phyloP scores from a whole-genome alignment of 2,113 vertebrate species.

The Nothoprocta pentlandii region DNA sequence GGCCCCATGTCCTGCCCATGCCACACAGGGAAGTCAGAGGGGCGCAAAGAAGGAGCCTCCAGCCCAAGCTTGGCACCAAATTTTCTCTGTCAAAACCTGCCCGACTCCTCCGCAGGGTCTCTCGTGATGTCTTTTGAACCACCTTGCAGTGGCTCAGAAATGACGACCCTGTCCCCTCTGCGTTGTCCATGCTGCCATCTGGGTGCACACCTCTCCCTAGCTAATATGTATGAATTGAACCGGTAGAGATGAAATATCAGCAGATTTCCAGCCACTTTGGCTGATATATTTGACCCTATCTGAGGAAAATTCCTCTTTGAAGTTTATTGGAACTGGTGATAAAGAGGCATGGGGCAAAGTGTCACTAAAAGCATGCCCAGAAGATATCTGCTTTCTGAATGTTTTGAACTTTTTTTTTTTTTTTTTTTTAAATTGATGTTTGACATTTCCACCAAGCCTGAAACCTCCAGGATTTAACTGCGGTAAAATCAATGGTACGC shows the following conservation, averaged over 20 bases:
- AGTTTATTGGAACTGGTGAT: not conserved
- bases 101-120: not conserved
- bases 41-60: not conserved
- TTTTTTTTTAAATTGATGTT: constrained; percentile 8
- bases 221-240: not conserved
- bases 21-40: not conserved
- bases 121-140: not conserved
- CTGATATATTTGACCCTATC: not conserved
- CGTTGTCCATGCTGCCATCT: not conserved
- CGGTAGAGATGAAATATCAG: not conserved
- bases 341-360: not conserved
- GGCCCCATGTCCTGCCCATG: not conserved
- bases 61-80: not conserved
- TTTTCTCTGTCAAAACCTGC: not conserved
- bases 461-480: constrained; percentile 46
- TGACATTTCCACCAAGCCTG: constrained; percentile 37
- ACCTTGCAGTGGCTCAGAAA: not conserved
- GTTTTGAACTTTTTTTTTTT: not conserved
- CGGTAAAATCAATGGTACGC: constrained; percentile 33
- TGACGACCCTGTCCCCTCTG: not conserved
- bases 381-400: not conserved
- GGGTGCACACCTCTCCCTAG: not conserved
- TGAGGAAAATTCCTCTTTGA: not conserved
- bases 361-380: not conserved
- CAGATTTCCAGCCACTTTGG: not conserved